Base-by-base conservation (phyloP, 2,888 invertebrate species). In the Trichacis sp. region DNA sequence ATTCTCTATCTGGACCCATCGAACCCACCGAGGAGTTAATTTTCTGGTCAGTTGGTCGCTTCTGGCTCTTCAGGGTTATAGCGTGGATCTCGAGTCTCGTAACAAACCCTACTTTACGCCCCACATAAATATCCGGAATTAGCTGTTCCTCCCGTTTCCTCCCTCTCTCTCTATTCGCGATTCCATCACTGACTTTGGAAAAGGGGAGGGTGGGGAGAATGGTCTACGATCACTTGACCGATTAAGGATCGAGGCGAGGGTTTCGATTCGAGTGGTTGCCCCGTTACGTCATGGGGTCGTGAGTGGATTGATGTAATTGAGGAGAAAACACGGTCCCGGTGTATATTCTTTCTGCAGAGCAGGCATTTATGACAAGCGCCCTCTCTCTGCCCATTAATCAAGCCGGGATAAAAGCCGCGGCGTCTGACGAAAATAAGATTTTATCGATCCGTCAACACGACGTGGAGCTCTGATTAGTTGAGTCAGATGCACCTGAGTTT, bases 1-100 rank as follows among this genome's bases (percentile, higher is more conserved):
- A n/a, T n/a, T n/a, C n/a, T n/a, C n/a, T n/a, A n/a, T n/a, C n/a
- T n/a, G 65, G 71, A 75, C 77, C 76, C 74, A 77, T 79, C 77
- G 81, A 79, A 83, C 83, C 80, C 81, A 79, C 70, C 78, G 77
- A 82, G 82, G 84, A 82, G 84, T 84, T 84, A 84, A 84, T 84
- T 84, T 84, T 84, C 84, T 84, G 84, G 84, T 83, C 84, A 84
- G 84, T 84, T 84, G 84, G 84, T 83, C 84, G 84, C 84, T 83
- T 83, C 83, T 84, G 84, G 80, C 79, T 80, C 78, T 80, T 78
- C 76, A 76, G 81, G 83, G 83, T 82, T 83, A 82, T 79, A 81
- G 79, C 72, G 74, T 76, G 79, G 80, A 82, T 83, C 81, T 83
- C 80, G 80, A 81, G 78, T 77, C 72, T 63, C 79, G 82, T 83